A percentile compares a stretch with the other conserved stretches of the same genome.
These are phyloP conservation scores for Bombus huntii DNA, from an alignment of 1,140 invertebrate species.

Conservation along the genomic window DNA sequence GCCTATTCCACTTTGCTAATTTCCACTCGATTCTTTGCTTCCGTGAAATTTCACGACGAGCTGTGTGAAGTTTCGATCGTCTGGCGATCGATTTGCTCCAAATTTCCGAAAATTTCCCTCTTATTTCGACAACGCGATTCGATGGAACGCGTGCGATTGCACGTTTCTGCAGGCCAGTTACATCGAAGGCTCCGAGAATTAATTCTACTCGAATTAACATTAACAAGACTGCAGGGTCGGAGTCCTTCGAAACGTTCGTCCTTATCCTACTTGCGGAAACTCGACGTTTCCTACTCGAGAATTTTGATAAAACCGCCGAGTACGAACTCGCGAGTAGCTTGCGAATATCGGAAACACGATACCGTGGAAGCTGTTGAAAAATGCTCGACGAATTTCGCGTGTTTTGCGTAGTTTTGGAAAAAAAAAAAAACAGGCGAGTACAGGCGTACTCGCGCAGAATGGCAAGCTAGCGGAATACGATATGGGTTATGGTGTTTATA, in stretches of 20 bases:
- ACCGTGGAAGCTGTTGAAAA: background rate
- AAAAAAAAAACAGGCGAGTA: too few relatives aligned
- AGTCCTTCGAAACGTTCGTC: background rate
- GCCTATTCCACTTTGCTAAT: background rate
- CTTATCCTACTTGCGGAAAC: too few relatives aligned
- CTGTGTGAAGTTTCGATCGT: background rate
- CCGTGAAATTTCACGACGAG: background rate
- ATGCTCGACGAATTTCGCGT: too few relatives aligned
- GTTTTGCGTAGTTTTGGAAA: background rate
- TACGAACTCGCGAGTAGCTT: too few relatives aligned
- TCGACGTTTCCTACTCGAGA: background rate
- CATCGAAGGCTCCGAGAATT: background rate
- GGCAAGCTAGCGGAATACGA: background rate
- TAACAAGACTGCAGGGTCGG: rapidly evolving
- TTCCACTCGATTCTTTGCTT: background rate
- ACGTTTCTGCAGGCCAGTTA: rapidly evolving
- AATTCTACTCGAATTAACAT: too few relatives aligned
- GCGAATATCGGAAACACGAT: background rate
- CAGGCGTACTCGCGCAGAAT: background rate
- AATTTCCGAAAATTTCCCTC: background rate
- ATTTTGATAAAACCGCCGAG: background rate
- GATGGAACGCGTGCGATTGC: too few relatives aligned
- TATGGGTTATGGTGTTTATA: slow-evolving; percentile 39
- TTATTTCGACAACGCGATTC: background rate
- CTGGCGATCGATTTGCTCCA: background rate